Evolutionary conservation across 2,113 vertebrate species (phyloP).

Genomic region (Equus przewalskii): DNA sequence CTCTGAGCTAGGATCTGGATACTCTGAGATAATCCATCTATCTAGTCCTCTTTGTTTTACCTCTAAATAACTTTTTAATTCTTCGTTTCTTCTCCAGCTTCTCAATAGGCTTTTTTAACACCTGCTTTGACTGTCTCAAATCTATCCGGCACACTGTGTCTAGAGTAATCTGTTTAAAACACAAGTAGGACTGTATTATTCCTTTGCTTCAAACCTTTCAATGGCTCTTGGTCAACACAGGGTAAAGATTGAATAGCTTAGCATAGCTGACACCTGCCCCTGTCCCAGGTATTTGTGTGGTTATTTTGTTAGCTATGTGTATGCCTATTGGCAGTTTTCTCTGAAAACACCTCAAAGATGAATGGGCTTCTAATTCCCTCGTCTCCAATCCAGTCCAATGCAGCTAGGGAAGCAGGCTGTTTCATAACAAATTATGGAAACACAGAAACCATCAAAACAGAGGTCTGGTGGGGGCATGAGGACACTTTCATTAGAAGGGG

Average conservation of each 20-base stretch:
- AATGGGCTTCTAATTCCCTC: not conserved
- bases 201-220: constrained; percentile 24
- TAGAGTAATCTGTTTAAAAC: constrained; percentile 31
- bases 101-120: not conserved
- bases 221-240: not conserved
- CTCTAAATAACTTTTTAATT: not conserved
- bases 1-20: not conserved
- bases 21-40: not conserved
- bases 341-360: not conserved
- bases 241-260: not conserved
- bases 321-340: not conserved
- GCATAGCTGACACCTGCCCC: not conserved
- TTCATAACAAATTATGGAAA: not conserved
- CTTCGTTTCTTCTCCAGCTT: not conserved
- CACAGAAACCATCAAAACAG: not conserved
- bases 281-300: not conserved
- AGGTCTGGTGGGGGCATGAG: not conserved
- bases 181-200: not conserved
- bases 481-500: not conserved
- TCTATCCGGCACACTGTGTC: not conserved
- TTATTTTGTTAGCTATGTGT: not conserved
- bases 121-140: not conserved
- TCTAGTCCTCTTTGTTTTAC: not conserved
- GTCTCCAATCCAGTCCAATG: not conserved
- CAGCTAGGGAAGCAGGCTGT: not conserved